Evolutionary conservation across 2,113 vertebrate genomes (phyloP).

Genomic region (Hiodon alosoides): DNA sequence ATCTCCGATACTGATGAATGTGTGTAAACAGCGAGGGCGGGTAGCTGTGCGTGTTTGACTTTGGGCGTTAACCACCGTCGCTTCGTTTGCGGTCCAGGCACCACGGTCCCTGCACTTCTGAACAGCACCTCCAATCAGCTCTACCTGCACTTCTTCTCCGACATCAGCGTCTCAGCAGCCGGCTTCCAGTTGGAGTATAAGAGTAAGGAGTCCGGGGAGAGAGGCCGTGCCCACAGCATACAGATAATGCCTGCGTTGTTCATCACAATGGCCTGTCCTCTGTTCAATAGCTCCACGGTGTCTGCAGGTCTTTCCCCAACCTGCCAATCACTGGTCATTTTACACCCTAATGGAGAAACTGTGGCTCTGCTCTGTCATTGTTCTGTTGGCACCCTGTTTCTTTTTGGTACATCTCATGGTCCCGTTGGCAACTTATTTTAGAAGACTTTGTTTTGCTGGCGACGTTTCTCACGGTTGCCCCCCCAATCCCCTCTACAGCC

Average conservation of each 20-base stretch:
- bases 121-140: conserved; percentile 99
- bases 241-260: not conserved
- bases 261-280: not conserved
- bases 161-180: conserved; percentile 94
- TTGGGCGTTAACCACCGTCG: not conserved
- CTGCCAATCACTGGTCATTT: not conserved
- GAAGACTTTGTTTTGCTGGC: not conserved
- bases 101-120: conserved; percentile 87
- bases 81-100: conserved; percentile 62
- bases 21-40: too few relatives aligned
- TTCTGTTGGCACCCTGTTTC: not conserved
- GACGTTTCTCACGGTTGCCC: not conserved
- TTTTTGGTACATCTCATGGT: not conserved
- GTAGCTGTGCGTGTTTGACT: not conserved
- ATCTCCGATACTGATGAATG: too few relatives aligned
- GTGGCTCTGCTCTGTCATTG: not conserved
- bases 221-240: too few relatives aligned
- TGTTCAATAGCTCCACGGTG: not conserved
- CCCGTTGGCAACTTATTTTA: too few relatives aligned
- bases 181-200: conserved; percentile 97
- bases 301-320: not conserved
- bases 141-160: conserved; percentile 96
- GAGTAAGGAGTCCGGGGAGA: conserved; percentile 67
- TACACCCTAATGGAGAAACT: not conserved
- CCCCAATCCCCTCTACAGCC: conserved; percentile 55